Base-by-base conservation (phyloP, 1,140 invertebrate genomes). In the Bemisia tabaci region DNA sequence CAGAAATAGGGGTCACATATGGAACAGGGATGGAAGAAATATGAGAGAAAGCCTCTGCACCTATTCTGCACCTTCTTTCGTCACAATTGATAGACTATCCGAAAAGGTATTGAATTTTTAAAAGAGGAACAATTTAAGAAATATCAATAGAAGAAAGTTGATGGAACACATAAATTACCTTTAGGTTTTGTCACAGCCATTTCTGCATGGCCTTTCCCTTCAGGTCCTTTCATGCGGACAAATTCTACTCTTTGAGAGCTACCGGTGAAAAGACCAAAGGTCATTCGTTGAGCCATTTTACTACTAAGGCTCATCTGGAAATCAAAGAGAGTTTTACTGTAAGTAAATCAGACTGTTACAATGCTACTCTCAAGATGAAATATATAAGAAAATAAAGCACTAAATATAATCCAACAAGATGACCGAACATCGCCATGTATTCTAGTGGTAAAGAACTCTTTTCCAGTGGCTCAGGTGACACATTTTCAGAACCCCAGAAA, bases 181-280 rank as follows among this genome's bases (percentile, higher is more conserved):
- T 94, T 89, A 70, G 92, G 86, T 77, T 95, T 88, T 1, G 92
- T 93, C 24, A 98, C 94, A 2, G 95, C 96, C 90, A 98, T 95
- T 81, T 99, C 96, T 0, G 95, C 95, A 78, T 95, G 92, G 0
- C 96, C 96, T 81, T 97, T 97, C 12, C 92, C 92, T 74, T 90
- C 86, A 17, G 96, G 95, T 64, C 96, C 96, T 78, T 95, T 92
- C 93, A 99, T 96, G 65, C 94, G 84, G 26, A 98, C 94, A 81
- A 97, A 99, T 81, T 98, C 96, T 72, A 95, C 91, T 71, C 95
- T 84, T 72, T 94, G 90, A 24, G 83, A 83, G 25, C 85, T 83
- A 61, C 85, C 85, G 63, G 87, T 89, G 74, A 94, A 93, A 67
- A 95, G 84, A 1, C 94, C 92, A 77, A 97, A 91, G 22, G 94